These are phyloP conservation scores for Gambelia wislizenii DNA, from an alignment of 2,797 vertebrate species.

Conservation along the genomic window DNA sequence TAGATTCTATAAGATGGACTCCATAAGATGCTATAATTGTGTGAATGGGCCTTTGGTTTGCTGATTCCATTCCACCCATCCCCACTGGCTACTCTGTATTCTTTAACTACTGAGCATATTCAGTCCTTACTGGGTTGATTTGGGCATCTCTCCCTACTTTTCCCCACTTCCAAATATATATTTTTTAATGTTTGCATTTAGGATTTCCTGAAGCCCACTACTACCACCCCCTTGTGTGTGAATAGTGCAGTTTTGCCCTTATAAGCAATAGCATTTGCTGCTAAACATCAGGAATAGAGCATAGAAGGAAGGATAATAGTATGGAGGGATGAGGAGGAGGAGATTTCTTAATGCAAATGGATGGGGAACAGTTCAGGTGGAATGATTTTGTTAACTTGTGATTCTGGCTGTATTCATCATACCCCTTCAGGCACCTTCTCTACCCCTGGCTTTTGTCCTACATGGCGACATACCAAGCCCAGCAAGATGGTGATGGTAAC, in stretches of 20 bases:
- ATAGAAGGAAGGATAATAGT: constrained; percentile 58
- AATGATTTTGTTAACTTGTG: constrained; percentile 41
- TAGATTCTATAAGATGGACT: no score
- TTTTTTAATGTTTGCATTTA: no score
- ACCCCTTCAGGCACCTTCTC: constrained; percentile 45
- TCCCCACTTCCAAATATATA: background rate
- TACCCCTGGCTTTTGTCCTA: background rate
- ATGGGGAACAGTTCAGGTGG: constrained; percentile 37
- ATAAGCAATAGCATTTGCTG: background rate
- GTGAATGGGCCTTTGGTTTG: no score
- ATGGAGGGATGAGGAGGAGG: constrained; percentile 65
- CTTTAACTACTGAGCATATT: background rate
- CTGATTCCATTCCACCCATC: background rate
- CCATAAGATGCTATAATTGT: no score
- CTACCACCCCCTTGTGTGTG: background rate
- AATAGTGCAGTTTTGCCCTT: background rate
- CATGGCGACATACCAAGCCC: accelerated
- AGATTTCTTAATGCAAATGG: constrained; percentile 44
- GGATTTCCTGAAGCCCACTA: background rate
- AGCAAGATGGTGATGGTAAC: background rate
- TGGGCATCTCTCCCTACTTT: background rate
- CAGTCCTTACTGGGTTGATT: background rate
- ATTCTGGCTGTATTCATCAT: constrained; percentile 30
- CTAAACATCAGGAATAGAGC: background rate
- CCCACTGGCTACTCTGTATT: background rate